Percentiles rank a stretch among this genome's conserved stretches.
Evolutionary conservation across 2,888 invertebrate species (phyloP).

Genomic region (Sminthurinus aureus): DNA sequence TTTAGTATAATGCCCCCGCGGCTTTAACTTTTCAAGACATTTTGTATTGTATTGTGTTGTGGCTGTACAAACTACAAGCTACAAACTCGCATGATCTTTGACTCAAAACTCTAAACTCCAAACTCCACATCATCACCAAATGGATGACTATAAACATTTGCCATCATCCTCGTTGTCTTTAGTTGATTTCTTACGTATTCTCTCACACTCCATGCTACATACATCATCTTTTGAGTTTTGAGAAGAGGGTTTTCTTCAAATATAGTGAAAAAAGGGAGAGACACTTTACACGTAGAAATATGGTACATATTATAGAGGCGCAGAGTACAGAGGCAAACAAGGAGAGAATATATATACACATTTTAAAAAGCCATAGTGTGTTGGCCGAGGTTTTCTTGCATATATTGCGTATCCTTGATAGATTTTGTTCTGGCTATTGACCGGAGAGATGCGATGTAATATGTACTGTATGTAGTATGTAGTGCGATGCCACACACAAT

Average conservation of each 20-base stretch:
- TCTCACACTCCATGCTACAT: neutral
- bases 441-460: slow-evolving; percentile 26
- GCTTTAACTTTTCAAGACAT: neutral
- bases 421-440: slow-evolving; percentile 35
- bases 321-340: neutral
- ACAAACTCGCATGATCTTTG: neutral
- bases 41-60: too few species aligned
- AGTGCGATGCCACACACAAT: neutral
- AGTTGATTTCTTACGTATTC: neutral
- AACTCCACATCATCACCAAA: neutral
- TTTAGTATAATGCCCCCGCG: neutral
- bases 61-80: neutral
- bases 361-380: slow-evolving; percentile 14
- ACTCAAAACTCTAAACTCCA: too few species aligned
- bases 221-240: too few species aligned
- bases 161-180: neutral
- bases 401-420: slow-evolving; percentile 31
- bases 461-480: too few species aligned
- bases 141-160: neutral
- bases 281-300: neutral
- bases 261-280: neutral
- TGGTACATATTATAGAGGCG: neutral
- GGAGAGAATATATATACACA: slow-evolving; percentile 1
- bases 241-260: too few species aligned
- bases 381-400: slow-evolving; percentile 29